Base-by-base conservation (phyloP, 1,140 invertebrate species). In the Platyscapa corneri region DNA sequence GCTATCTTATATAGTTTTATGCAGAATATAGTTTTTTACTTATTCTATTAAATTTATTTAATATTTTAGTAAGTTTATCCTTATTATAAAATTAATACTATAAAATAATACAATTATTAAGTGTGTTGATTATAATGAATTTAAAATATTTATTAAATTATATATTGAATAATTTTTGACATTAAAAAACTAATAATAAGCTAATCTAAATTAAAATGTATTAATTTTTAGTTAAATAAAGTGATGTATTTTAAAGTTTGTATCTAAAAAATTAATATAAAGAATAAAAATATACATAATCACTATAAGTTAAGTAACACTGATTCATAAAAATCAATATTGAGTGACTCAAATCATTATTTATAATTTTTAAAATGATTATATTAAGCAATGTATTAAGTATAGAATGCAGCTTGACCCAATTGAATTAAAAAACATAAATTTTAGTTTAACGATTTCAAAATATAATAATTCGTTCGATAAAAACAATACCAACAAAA, bases 321-420 rank as follows among this genome's bases (percentile, higher is more conserved):
- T 53, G 18, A 53, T 53, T 1, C 18, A 16, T 16, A 39, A 72
- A n/a, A 39, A 37, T 72, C 6, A 72, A 37, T 72, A 32, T 20
- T 67, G 8, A n/a, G n/a, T 27, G 20, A 0, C n/a, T n/a, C n/a
- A n/a, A n/a, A n/a, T 74, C 14, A 10, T 32, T 18, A 76, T 53
- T 76, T 76, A 53, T 53, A 53, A 30, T 18, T 53, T 49, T 53
- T 6, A 18, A 76, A 76, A 30, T 30, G n/a, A 53, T 7, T 0
- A 20, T 46, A 76, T 32, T 16, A 16, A 76, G 53, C 27, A 76
- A 53, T 49, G n/a, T 53, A 18, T 76, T 27, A n/a, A 34, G 30
- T 76, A 27, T 18, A 79, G 39, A 79, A 37, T 79, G 32, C 5
- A 64, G 53, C 18, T 39, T 64, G 77, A 79, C 77, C 53, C 56